A percentile compares a stretch with the other conserved stretches of the same genome.
These are phyloP conservation scores for Halictus ligatus DNA, from an alignment of 2,888 invertebrate species.

Conservation along the genomic window DNA sequence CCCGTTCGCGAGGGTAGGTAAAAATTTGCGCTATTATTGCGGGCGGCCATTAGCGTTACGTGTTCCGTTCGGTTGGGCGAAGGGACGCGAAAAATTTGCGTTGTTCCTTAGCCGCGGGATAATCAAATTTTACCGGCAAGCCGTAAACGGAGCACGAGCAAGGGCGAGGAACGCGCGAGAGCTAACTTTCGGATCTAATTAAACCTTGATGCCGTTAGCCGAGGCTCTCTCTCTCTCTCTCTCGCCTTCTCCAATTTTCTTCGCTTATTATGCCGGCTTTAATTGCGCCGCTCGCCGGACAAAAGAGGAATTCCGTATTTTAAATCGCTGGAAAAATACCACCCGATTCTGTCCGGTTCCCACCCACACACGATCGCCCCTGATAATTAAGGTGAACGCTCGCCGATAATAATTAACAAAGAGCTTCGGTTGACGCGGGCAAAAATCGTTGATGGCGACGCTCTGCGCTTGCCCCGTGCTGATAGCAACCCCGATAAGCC, in stretches of 20 bases:
- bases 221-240: neutral
- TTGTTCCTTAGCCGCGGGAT: neutral
- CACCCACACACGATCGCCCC: neutral
- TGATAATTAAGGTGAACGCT: neutral
- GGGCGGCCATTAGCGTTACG: neutral
- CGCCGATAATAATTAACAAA: slow-evolving; percentile 8
- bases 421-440: neutral
- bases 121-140: neutral
- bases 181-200: slow-evolving; percentile 10
- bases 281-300: neutral
- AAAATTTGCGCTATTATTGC: neutral
- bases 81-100: neutral
- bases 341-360: neutral
- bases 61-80: neutral
- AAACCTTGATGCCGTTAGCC: slow-evolving; percentile 2
- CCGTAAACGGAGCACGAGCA: neutral
- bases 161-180: neutral
- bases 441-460: neutral
- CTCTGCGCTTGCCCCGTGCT: neutral
- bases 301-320: neutral
- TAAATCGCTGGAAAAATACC: neutral
- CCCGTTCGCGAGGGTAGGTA: neutral
- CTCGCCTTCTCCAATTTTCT: slow-evolving; percentile 1
- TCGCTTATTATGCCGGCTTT: neutral
- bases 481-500: neutral